Conservation (phyloP, 1,140 invertebrate species). For the Saccostrea echinata region DNA sequence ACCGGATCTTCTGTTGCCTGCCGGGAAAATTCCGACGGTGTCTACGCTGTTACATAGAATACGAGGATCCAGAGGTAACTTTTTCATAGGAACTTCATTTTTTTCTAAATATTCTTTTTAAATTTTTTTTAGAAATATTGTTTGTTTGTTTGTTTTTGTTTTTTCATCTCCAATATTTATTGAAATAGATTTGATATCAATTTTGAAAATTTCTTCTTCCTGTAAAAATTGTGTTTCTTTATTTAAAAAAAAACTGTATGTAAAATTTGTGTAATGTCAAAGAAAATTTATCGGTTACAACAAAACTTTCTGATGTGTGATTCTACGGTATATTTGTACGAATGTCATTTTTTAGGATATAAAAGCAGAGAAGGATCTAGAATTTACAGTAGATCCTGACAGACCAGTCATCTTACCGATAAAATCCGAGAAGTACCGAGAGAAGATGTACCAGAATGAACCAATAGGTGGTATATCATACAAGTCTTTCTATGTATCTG, state of each 20-base stretch:
- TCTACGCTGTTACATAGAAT: slow-evolving; percentile 63
- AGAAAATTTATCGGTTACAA: no score
- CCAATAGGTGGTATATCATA: background rate
- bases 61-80: slow-evolving; percentile 62
- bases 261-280: no score
- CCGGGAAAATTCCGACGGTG: slow-evolving; percentile 54
- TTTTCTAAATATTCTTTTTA: no score
- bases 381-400: background rate
- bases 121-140: no score
- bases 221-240: no score
- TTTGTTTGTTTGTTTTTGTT: no score
- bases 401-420: background rate
- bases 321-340: no score
- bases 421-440: background rate
- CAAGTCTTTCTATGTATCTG: background rate
- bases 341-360: background rate
- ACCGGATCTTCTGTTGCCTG: slow-evolving; percentile 71
- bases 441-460: background rate
- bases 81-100: background rate
- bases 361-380: slow-evolving; percentile 5
- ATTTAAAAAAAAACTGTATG: no score
- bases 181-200: no score
- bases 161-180: no score
- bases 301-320: no score
- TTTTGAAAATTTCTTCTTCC: no score